Percentiles rank a stretch among this genome's conserved stretches.
Evolutionary conservation across 37 sponge, comb jelly and placozoan genomes (phyloP).

Genomic region (Haliclona indistincta): DNA sequence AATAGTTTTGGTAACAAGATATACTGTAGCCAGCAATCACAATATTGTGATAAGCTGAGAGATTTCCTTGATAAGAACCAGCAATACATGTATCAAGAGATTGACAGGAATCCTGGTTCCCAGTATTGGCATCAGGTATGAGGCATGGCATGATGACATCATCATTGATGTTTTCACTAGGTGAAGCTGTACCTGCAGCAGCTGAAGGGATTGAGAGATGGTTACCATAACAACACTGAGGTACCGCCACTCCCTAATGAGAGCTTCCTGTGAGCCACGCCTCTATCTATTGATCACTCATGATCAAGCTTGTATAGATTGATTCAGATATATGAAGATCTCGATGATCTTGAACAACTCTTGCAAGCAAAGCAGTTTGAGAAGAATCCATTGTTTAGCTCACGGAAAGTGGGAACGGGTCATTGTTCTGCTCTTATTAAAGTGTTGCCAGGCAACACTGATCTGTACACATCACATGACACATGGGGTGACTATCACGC

Average conservation of each 20-base stretch:
- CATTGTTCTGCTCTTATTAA: constrained; percentile 95
- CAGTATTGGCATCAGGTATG: constrained; percentile 58
- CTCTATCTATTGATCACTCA: too few relatives aligned
- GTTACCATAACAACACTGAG: constrained; percentile 36
- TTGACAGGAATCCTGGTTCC: not conserved
- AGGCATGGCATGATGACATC: not conserved
- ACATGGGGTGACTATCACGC: constrained; percentile 82
- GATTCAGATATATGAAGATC: constrained; percentile 74
- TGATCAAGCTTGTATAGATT: constrained; percentile 30
- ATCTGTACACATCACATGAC: constrained; percentile 86
- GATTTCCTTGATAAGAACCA: constrained; percentile 50
- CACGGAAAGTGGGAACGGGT: constrained; percentile 57
- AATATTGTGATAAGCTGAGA: constrained; percentile 56
- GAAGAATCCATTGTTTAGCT: not conserved
- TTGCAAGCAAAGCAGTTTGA: constrained; percentile 1
- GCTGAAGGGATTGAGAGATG: constrained; percentile 63
- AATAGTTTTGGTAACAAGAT: constrained; percentile 68
- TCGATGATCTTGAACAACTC: constrained; percentile 82
- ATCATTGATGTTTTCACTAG: constrained; percentile 8
- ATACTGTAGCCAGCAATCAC: constrained; percentile 42
- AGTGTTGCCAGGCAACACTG: constrained; percentile 62
- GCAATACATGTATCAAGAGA: constrained; percentile 31
- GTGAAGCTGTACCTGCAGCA: constrained; percentile 53
- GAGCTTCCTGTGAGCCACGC: constrained; percentile 55
- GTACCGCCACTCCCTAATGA: constrained; percentile 39